Evolutionary conservation across 2,113 vertebrate genomes (phyloP).

Genomic region (Anthoscopus minutus): DNA sequence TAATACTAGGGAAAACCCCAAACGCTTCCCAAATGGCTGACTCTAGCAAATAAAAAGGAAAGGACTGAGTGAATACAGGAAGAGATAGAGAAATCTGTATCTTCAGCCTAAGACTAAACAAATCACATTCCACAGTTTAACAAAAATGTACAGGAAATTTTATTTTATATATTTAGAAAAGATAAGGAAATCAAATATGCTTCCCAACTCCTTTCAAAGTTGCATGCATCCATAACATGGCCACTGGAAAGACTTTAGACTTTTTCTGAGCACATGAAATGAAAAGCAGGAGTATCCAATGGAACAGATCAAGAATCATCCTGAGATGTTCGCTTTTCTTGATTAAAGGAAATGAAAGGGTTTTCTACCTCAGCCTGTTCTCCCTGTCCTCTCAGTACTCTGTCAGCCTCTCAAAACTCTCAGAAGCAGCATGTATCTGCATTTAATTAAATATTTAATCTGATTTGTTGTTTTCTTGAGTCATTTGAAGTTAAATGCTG

Average conservation of each 20-base stretch:
- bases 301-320: not conserved
- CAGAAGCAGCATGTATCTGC: not conserved
- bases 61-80: not conserved
- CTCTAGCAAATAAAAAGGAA: not conserved
- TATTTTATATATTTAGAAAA: not conserved
- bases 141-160: not conserved
- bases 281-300: not conserved
- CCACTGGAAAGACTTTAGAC: not conserved
- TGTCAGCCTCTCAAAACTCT: not conserved
- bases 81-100: not conserved
- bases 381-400: not conserved
- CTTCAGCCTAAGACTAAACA: not conserved
- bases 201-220: not conserved
- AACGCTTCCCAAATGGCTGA: not conserved
- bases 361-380: not conserved
- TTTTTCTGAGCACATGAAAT: not conserved
- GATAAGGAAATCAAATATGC: not conserved
- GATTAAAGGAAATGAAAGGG: not conserved
- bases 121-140: not conserved
- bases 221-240: not conserved
- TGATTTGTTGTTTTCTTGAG: not conserved
- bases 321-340: not conserved
- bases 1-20: not conserved
- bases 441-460: not conserved
- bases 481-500: not conserved